A percentile compares a stretch with the other conserved stretches of the same genome.
Conservation (phyloP, 2,888 invertebrate species). For the Aleiodes leptofemur region DNA sequence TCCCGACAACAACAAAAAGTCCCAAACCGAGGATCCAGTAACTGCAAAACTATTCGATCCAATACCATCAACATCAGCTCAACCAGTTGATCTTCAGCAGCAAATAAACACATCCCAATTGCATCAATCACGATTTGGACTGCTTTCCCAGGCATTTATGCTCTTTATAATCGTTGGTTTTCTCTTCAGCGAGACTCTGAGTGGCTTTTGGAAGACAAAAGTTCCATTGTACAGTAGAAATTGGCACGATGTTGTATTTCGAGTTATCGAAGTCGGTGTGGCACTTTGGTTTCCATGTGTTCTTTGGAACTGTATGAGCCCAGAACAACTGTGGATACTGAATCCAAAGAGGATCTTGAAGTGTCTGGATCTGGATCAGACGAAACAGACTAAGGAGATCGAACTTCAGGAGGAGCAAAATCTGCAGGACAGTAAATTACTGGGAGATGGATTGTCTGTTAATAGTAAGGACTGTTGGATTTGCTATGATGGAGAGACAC, state of each 20-base stretch:
- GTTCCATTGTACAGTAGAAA: slow-evolving; percentile 93
- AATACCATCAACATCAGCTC: slow-evolving; percentile 63
- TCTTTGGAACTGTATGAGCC: slow-evolving; percentile 95
- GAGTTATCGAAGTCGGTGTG: slow-evolving; percentile 93
- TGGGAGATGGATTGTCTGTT: slow-evolving; percentile 75
- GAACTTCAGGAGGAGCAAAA: slow-evolving; percentile 69
- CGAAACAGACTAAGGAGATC: slow-evolving; percentile 68
- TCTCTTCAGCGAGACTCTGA: slow-evolving; percentile 92
- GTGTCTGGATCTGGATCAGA: slow-evolving; percentile 75
- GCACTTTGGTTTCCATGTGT: slow-evolving; percentile 97
- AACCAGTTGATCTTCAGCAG: slow-evolving; percentile 72
- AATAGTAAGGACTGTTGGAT: slow-evolving; percentile 92
- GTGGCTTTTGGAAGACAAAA: slow-evolving; percentile 95
- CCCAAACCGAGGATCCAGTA: slow-evolving; percentile 76
- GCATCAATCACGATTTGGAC: slow-evolving; percentile 92
- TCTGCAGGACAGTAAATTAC: slow-evolving; percentile 60
- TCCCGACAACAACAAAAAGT: slow-evolving; percentile 52
- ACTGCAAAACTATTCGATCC: slow-evolving; percentile 72
- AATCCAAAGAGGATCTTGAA: slow-evolving; percentile 92
- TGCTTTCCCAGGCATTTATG: slow-evolving; percentile 93
- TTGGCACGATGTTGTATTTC: slow-evolving; percentile 94
- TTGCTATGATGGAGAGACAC: slow-evolving; percentile 89
- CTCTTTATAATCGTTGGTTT: slow-evolving; percentile 92
- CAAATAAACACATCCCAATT: slow-evolving; percentile 89
- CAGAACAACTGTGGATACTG: slow-evolving; percentile 94